Base-by-base conservation (phyloP, 2,797 vertebrate species). In the Strix occidentalis region DNA sequence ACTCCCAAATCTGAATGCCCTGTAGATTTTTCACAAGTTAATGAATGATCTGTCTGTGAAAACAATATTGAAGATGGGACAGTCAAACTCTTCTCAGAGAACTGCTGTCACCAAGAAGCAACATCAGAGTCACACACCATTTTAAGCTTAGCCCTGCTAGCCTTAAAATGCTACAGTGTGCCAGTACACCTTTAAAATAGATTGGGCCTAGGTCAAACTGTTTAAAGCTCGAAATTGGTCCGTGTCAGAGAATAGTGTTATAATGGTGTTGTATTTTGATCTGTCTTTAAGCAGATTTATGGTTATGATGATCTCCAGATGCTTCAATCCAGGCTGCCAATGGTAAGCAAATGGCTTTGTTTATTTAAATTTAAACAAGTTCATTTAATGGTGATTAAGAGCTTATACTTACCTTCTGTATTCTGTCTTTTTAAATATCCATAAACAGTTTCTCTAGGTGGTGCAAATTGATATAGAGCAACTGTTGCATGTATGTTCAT, bases 221-320 rank as follows among this genome's bases (percentile, higher is more conserved):
- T n/a, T 88, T 78, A 79, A 87, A 80, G 21, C 9, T 21, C 24
- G 26, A 82, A n/a, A 86, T 6, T 54, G 15, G 25, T 70, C 43
- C 63, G 4, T 1, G 1, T 78, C 35, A 54, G 54, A 86, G 54
- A 57, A 64, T 57, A 79, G 65, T 91, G 75, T 94, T 97, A 91
- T 17, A 88, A 90, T 43, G 25, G 48, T 68, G 15, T 45, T 82
- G 11, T 75, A 8, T 37, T 80, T 87, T 57, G 90, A 66, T 79
- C 91, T 97, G 92, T 96, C 94, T 92, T 95, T 83, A 96, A 98
- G 97, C 99, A 99, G 98, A 99, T 99, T 95, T 99, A 99, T 57
- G 99, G 99, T 95, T 99, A 99, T 48, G 99, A 99, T 64, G 99
- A 99, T 97, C 98, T 99, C 74, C 99, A 99, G 94, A 99, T 99